Base-by-base conservation (phyloP, 2,888 invertebrate species). In the Drosophila melanosoma region DNA sequence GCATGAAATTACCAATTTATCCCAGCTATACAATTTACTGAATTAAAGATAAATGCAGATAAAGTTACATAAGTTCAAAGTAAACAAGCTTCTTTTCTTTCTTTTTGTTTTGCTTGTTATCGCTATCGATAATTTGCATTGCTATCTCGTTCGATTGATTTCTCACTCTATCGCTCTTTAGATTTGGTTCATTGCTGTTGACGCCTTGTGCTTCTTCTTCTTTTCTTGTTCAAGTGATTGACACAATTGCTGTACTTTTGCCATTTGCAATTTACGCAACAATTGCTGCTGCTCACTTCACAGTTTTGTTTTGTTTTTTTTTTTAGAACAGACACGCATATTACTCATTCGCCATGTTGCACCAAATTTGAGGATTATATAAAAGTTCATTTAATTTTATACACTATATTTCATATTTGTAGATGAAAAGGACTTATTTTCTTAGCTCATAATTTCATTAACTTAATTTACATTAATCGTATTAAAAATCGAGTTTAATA, bases 281-380 rank as follows among this genome's bases (percentile, higher is more conserved):
- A 80, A 85, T 81, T 69, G 68, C 54, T 54, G 64, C 48, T 54
- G 59, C 60, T 38, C 40, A 70, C 68, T 81, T 52, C 38, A 54
- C 7, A 45, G 54, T 65, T 65, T 59, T 60, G 36, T 56, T 62
- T 20, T 65, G 61, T 60, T 48, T 56, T 62, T 48, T 56, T 62
- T 32, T 51, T 35, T 51, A 67, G 53, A 86, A 72, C 59, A 54
- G 56, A 58, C 63, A 66, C 52, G 40, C 68, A 65, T 40, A 53
- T 82, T 83, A 81, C 78, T 69, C 78, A 87, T 81, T 57, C 83
- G 73, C 65, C 70, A 53, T 54, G 69, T 61, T 77, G 71, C 51
- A 66, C 17, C 42, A 56, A 35, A 64, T 59, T 58, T 23, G 20
- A 8, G 7, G 8, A 7, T 15, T 35, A 20, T 33, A 72, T 36